These are phyloP conservation scores for Pteromalus puparum DNA, from an alignment of 1,140 invertebrate species.

Conservation along the genomic window DNA sequence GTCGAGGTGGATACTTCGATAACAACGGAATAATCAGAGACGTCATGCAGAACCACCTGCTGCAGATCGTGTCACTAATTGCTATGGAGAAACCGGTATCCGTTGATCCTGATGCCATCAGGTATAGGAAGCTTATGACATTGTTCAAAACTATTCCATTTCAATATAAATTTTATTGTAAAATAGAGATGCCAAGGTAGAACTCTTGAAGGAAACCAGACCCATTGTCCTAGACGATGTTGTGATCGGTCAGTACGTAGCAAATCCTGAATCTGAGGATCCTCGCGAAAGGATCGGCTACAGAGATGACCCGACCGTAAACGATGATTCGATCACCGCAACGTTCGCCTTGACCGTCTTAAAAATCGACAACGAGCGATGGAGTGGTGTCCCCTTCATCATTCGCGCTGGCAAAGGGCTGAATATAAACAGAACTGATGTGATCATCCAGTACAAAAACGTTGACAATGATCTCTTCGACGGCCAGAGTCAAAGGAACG, in stretches of 20 bases:
- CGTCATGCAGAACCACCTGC: conserved; percentile 99
- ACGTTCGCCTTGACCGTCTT: conserved; percentile 94
- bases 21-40: conserved; percentile 98
- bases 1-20: conserved; percentile 99
- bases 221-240: conserved; percentile 87
- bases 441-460: conserved; percentile 97
- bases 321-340: conserved; percentile 91
- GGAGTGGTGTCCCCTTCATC: conserved; percentile 99
- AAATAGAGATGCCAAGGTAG: conserved; percentile 82
- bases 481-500: conserved; percentile 94
- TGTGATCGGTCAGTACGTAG: conserved; percentile 97
- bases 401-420: conserved; percentile 97
- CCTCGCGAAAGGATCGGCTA: conserved; percentile 91
- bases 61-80: conserved; percentile 97
- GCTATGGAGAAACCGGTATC: conserved; percentile 99
- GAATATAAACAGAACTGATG: conserved; percentile 98
- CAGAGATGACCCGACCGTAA: conserved; percentile 96
- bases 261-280: conserved; percentile 86
- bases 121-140: conserved; percentile 75
- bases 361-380: conserved; percentile 97
- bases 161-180: not conserved
- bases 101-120: conserved; percentile 95
- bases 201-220: conserved; percentile 93
- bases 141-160: no score
- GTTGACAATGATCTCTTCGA: conserved; percentile 97